These are phyloP conservation scores for Fundulus diaphanus DNA, from an alignment of 2,797 vertebrate genomes.

Conservation along the genomic window DNA sequence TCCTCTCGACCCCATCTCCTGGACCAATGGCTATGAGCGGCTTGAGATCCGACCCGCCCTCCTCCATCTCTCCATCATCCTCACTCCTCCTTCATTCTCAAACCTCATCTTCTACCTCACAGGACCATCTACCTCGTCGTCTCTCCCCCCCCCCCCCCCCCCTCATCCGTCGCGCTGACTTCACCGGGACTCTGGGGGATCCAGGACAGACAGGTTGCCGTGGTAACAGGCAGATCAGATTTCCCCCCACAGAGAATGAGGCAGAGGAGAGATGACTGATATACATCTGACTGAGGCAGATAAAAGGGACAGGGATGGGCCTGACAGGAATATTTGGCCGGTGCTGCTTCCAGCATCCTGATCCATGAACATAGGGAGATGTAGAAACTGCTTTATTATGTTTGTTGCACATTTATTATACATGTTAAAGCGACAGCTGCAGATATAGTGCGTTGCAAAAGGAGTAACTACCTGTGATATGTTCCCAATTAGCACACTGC, in stretches of 20 bases:
- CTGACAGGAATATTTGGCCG: slow-evolving; percentile 43
- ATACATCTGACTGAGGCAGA: slow-evolving; percentile 57
- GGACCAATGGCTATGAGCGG: slow-evolving; percentile 66
- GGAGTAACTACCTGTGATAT: neutral
- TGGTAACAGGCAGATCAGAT: slow-evolving; percentile 82
- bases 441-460: neutral
- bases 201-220: slow-evolving; percentile 83
- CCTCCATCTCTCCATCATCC: slow-evolving; percentile 44
- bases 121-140: slow-evolving; percentile 53
- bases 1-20: slow-evolving; percentile 37
- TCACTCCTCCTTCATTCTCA: slow-evolving; percentile 24
- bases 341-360: neutral
- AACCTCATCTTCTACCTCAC: slow-evolving; percentile 38
- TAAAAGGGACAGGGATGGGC: slow-evolving; percentile 46
- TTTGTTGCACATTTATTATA: neutral
- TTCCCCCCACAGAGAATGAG: slow-evolving; percentile 20
- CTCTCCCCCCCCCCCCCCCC: slow-evolving; percentile 34
- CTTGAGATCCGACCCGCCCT: slow-evolving; percentile 47
- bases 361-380: slow-evolving; percentile 18
- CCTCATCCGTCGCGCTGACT: slow-evolving; percentile 79
- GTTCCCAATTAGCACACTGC: neutral
- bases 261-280: slow-evolving; percentile 47
- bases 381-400: slow-evolving; percentile 31
- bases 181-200: slow-evolving; percentile 80
- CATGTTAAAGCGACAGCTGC: neutral